Percentiles rank a stretch among this genome's conserved stretches.
These are phyloP conservation scores for Zonitis immaculata DNA, from an alignment of 2,888 invertebrate species.

Conservation along the genomic window DNA sequence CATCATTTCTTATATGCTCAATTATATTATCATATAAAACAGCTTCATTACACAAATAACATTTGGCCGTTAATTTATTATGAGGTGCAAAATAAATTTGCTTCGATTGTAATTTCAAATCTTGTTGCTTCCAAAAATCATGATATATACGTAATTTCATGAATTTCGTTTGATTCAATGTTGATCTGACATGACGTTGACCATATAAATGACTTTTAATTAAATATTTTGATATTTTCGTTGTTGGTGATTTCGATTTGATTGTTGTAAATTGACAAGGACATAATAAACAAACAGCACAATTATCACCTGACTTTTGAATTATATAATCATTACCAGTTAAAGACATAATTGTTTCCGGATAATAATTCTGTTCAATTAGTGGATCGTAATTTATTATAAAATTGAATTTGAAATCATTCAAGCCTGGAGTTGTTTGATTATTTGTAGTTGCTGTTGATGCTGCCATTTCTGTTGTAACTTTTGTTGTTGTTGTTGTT, in stretches of 20 bases:
- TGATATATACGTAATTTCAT: conserved; percentile 31
- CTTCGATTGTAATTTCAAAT: conserved; percentile 33
- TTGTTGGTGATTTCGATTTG: conserved; percentile 5
- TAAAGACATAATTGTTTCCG: conserved; percentile 15
- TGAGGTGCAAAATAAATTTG: conserved; percentile 35
- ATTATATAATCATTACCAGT: conserved; percentile 21
- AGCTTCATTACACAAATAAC: conserved; percentile 25
- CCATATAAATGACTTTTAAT: conserved; percentile 33
- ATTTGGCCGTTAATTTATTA: conserved; percentile 12
- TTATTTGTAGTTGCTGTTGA: no score
- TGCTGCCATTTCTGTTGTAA: no score
- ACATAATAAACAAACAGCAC: conserved; percentile 35
- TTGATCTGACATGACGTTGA: conserved; percentile 28
- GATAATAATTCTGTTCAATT: conserved; percentile 29
- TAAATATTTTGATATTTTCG: conserved; percentile 17
- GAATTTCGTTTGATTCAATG: conserved; percentile 9
- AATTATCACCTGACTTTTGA: conserved; percentile 23
- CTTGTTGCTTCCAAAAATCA: conserved; percentile 32
- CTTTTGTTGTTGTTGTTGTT: not conserved
- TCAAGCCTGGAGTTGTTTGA: conserved; percentile 14
- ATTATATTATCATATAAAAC: conserved; percentile 14
- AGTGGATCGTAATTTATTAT: conserved; percentile 23
- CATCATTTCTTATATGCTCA: conserved; percentile 24
- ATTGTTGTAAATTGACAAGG: conserved; percentile 26
- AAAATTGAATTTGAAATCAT: conserved; percentile 29